phyloP scores from a whole-genome alignment of 2,113 vertebrate genomes.

The Aspiorhynchus laticeps region DNA sequence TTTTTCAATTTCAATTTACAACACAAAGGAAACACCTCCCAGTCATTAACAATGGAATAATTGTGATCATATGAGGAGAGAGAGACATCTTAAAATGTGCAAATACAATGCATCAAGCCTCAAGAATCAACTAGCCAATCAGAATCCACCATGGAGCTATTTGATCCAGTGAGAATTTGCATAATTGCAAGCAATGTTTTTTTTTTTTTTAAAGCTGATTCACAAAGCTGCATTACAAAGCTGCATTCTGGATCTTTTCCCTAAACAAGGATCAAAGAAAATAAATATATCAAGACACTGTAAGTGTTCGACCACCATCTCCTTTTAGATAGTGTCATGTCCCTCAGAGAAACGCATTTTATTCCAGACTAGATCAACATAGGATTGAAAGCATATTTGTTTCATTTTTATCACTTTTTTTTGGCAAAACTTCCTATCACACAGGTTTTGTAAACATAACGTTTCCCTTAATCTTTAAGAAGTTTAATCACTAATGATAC shows the following conservation, averaged over 20 bases:
- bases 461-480: constrained; percentile 69
- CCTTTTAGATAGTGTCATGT: constrained; percentile 14
- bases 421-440: constrained; percentile 71
- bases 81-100: constrained; percentile 22
- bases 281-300: constrained; percentile 35
- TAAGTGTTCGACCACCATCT: constrained; percentile 13
- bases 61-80: neutral
- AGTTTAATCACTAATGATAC: constrained; percentile 40
- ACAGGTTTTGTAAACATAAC: constrained; percentile 74
- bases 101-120: constrained; percentile 1
- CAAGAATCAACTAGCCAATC: constrained; percentile 12
- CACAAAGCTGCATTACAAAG: neutral
- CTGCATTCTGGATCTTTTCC: neutral
- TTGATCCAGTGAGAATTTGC: constrained; percentile 43
- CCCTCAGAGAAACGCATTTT: constrained; percentile 49
- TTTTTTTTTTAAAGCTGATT: neutral
- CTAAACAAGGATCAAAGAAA: neutral
- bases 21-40: neutral
- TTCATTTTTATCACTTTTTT: constrained; percentile 47
- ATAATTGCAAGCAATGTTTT: constrained; percentile 30
- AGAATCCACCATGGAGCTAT: neutral
- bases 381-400: constrained; percentile 43
- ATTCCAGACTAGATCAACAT: constrained; percentile 61
- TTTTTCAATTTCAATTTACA: constrained; percentile 8
- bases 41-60: constrained; percentile 19